These are phyloP conservation scores for Cylloceria caligata DNA, from an alignment of 2,888 invertebrate genomes.

Conservation along the genomic window DNA sequence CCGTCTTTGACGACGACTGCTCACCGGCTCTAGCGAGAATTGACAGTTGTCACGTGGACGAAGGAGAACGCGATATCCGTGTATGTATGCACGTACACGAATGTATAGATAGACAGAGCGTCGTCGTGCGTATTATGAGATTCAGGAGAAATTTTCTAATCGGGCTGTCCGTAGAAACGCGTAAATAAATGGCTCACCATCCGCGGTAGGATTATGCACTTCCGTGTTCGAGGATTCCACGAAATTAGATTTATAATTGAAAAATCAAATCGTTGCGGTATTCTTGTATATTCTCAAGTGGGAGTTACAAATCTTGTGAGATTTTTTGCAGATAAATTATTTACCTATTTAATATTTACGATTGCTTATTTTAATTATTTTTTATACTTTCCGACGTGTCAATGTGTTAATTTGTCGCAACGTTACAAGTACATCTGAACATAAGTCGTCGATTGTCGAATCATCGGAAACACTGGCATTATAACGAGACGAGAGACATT, in stretches of 20 bases:
- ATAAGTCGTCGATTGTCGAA: background rate
- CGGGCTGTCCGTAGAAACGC: slow-evolving; percentile 11
- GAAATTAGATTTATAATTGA: background rate
- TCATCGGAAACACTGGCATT: background rate
- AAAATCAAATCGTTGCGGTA: background rate
- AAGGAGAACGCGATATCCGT: slow-evolving; percentile 43
- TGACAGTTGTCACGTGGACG: slow-evolving; percentile 74
- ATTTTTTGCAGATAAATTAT: too few relatives aligned
- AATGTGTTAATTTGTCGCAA: too few relatives aligned
- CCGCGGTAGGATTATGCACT: slow-evolving; percentile 28
- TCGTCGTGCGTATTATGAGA: background rate
- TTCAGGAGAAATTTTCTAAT: slow-evolving; percentile 17
- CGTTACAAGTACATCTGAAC: background rate
- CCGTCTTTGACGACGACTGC: slow-evolving; percentile 56
- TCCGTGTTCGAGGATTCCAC: slow-evolving; percentile 17
- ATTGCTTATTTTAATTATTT: too few relatives aligned
- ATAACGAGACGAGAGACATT: slow-evolving; percentile 7
- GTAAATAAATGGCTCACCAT: slow-evolving; percentile 32
- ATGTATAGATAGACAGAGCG: background rate
- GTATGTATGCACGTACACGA: slow-evolving; percentile 2
- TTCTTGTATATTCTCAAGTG: too few relatives aligned
- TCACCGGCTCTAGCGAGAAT: slow-evolving; percentile 33
- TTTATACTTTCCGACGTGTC: too few relatives aligned
- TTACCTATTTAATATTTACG: too few relatives aligned
- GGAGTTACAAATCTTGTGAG: background rate